Base-by-base conservation (phyloP, 2,797 vertebrate species). In the Scleropages formosus region DNA sequence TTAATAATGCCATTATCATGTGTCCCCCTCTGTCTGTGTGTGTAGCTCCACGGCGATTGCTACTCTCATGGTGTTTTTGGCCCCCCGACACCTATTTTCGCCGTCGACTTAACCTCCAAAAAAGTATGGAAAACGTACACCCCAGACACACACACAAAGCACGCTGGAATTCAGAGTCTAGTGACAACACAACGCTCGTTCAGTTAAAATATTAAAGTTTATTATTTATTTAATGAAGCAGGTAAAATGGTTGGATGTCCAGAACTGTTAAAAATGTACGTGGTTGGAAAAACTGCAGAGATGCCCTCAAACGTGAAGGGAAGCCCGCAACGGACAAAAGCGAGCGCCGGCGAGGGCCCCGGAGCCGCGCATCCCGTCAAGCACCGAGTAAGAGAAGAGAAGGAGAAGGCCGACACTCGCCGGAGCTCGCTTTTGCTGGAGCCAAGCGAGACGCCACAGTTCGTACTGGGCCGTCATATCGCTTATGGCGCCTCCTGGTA, bases 201-300 rank as follows among this genome's bases (percentile, higher is more conserved):
- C 46, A 56, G 9, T 65, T 59, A 71, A 86, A 88, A 86, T 77
- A 86, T 88, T 92, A 26, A 64, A 27, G 74, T 92, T 91, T 90
- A 92, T 91, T 85, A 69, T 77, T 89, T 87, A 87, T 85, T 85
- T 88, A 86, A 82, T 89, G 80, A 91, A 93, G 90, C 87, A 89
- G 90, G 87, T 88, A 87, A 86, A 91, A 90, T 83, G 85, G 86
- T 76, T 78, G 85, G 86, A 85, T 88, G 81, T 90, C 87, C 64
- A 72, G 82, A 88, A 87, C 83, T 86, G 86, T 82, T 91, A 86
- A 87, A n/a, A 85, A 89, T 86, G 85, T 90, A 84, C 88, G 84
- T 88, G 83, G 82, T 31, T 91, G 88, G 88, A 88, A 88, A 92
- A 93, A 92, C 91, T 93, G 92, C 91, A 93, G 90, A 93, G 90